Evolutionary conservation across 2,113 vertebrate species (phyloP).

Genomic region (Dunckerocampus dactyliophorus): DNA sequence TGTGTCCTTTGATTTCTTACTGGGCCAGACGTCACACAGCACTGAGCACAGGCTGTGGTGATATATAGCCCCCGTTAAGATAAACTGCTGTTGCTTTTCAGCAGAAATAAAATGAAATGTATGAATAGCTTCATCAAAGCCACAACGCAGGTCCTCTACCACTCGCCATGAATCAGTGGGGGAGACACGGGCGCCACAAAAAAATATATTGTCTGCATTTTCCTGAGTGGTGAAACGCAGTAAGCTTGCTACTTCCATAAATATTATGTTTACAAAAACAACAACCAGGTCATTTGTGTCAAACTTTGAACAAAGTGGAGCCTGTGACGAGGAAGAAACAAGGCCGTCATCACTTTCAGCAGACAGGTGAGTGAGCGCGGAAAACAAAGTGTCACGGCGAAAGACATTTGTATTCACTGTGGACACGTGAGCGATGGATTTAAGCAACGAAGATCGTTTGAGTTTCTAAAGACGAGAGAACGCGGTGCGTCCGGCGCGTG

Average conservation of each 20-base stretch:
- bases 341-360: background rate
- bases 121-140: slow-evolving; percentile 69
- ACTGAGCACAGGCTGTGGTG: slow-evolving; percentile 30
- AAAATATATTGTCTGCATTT: slow-evolving; percentile 23
- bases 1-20: slow-evolving; percentile 58
- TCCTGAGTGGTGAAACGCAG: slow-evolving; percentile 16
- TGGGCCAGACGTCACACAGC: slow-evolving; percentile 26
- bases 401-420: background rate
- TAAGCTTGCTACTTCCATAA: slow-evolving; percentile 14
- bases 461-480: background rate
- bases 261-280: background rate
- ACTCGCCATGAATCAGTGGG: slow-evolving; percentile 54
- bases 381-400: background rate
- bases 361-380: background rate
- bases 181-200: slow-evolving; percentile 23
- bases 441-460: background rate
- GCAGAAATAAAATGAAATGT: slow-evolving; percentile 53
- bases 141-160: slow-evolving; percentile 60
- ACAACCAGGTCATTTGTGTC: background rate
- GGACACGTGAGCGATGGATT: slow-evolving; percentile 6
- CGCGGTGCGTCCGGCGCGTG: background rate
- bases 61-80: slow-evolving; percentile 59
- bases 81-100: slow-evolving; percentile 60
- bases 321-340: background rate
- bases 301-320: background rate